A percentile compares a stretch with the other conserved stretches of the same genome.
These are phyloP conservation scores for Choristoneura rosaceana DNA, from an alignment of 2,888 invertebrate genomes.

Conservation along the genomic window DNA sequence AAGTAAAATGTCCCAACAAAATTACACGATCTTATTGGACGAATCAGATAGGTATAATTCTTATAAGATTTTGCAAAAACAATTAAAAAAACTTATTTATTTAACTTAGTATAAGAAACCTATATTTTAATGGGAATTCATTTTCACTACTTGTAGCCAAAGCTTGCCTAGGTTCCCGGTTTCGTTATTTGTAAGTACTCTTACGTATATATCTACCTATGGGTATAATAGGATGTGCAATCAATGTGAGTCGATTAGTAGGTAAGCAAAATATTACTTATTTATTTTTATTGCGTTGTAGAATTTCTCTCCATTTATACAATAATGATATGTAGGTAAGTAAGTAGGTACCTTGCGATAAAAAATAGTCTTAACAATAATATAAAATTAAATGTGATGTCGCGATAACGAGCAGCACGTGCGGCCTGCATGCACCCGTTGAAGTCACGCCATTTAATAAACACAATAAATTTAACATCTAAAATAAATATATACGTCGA, in stretches of 20 bases:
- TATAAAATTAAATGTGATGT: constrained; percentile 36
- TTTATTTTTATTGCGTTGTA: background rate
- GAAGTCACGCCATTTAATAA: constrained; percentile 57
- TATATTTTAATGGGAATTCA: background rate
- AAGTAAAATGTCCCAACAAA: background rate
- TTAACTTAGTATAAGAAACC: background rate
- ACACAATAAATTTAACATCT: constrained; percentile 55
- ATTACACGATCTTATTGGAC: background rate
- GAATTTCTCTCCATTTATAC: background rate
- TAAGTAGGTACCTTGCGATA: background rate
- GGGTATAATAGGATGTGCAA: too few species aligned
- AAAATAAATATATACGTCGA: constrained; percentile 45
- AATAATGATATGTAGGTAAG: constrained; percentile 2
- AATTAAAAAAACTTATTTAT: background rate
- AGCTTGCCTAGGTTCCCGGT: too few species aligned
- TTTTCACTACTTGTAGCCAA: too few species aligned
- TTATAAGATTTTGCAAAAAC: background rate
- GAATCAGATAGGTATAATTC: background rate
- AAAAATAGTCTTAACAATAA: constrained; percentile 21
- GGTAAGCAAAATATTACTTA: background rate
- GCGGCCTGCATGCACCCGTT: constrained; percentile 45
- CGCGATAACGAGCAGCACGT: constrained; percentile 38
- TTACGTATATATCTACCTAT: too few species aligned
- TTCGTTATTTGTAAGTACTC: too few species aligned
- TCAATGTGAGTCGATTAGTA: background rate